Conservation (phyloP, 2,113 vertebrate genomes). For the Microtus oregoni region DNA sequence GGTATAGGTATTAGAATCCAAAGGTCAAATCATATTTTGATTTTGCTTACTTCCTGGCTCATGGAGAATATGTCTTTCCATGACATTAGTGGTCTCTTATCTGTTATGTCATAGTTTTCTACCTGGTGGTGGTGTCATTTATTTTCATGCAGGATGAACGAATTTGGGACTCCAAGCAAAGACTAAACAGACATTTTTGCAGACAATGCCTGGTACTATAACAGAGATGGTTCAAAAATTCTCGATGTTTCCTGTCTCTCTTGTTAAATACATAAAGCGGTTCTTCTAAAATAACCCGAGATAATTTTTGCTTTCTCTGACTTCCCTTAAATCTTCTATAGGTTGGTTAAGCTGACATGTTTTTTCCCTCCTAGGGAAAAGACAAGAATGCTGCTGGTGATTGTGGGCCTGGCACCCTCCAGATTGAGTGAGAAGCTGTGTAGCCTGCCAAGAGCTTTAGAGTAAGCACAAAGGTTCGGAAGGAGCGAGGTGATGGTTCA, state of each 20-base stretch:
- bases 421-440: constrained; percentile 54
- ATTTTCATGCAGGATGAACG: constrained; percentile 73
- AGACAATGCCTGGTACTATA: constrained; percentile 79
- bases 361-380: constrained; percentile 71
- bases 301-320: constrained; percentile 77
- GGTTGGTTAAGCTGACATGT: constrained; percentile 61
- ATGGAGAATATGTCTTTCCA: constrained; percentile 58
- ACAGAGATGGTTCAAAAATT: constrained; percentile 77
- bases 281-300: constrained; percentile 80
- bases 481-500: neutral
- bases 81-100: constrained; percentile 70
- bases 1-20: neutral
- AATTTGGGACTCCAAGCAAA: constrained; percentile 77
- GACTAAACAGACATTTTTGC: constrained; percentile 74
- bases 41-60: neutral
- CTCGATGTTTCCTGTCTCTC: constrained; percentile 78
- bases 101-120: constrained; percentile 76
- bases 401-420: neutral
- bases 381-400: constrained; percentile 65
- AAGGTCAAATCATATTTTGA: neutral
- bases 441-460: neutral
- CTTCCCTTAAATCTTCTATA: neutral
- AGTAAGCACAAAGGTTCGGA: neutral
- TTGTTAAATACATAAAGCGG: constrained; percentile 79
- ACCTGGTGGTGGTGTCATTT: constrained; percentile 67